Evolutionary conservation across 1,140 invertebrate genomes (phyloP).

Genomic region (Adoxophyes honmai): DNA sequence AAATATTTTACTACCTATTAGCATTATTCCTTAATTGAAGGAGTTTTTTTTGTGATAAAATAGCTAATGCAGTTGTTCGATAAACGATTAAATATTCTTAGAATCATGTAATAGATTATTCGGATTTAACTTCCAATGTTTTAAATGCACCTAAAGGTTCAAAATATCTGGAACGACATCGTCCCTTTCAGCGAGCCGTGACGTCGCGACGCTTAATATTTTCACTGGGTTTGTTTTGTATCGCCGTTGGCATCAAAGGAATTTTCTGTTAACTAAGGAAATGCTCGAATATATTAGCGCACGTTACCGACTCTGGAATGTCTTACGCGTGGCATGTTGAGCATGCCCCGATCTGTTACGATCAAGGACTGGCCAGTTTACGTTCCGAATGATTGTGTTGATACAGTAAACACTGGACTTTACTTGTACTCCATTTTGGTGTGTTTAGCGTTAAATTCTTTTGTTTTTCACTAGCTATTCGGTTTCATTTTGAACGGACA

Average conservation of each 20-base stretch:
- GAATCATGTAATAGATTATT: too few relatives aligned
- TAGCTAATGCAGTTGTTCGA: too few relatives aligned
- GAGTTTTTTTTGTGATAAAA: too few relatives aligned
- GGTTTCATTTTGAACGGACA: too few relatives aligned
- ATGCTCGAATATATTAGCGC: constrained; percentile 35
- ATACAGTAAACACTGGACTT: constrained; percentile 7
- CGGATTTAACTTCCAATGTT: too few relatives aligned
- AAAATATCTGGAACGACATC: background rate
- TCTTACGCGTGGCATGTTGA: constrained; percentile 27
- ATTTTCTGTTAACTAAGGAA: constrained; percentile 63
- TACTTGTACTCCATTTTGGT: background rate
- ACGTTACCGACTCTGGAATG: constrained; percentile 38
- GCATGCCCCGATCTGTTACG: constrained; percentile 4
- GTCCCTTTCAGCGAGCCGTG: constrained; percentile 19
- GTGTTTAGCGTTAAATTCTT: too few relatives aligned
- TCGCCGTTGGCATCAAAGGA: constrained; percentile 52
- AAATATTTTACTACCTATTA: too few relatives aligned
- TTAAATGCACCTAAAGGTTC: too few relatives aligned
- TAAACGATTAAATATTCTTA: too few relatives aligned
- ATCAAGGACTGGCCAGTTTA: constrained; percentile 13
- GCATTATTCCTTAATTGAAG: too few relatives aligned
- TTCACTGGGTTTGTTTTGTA: constrained; percentile 58
- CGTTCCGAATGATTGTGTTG: constrained; percentile 10
- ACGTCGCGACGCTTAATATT: constrained; percentile 49
- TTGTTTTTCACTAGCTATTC: too few relatives aligned